A percentile compares a stretch with the other conserved stretches of the same genome.
These are phyloP conservation scores for Amphilophus citrinellus DNA, from an alignment of 2,113 vertebrate species.

Conservation along the genomic window DNA sequence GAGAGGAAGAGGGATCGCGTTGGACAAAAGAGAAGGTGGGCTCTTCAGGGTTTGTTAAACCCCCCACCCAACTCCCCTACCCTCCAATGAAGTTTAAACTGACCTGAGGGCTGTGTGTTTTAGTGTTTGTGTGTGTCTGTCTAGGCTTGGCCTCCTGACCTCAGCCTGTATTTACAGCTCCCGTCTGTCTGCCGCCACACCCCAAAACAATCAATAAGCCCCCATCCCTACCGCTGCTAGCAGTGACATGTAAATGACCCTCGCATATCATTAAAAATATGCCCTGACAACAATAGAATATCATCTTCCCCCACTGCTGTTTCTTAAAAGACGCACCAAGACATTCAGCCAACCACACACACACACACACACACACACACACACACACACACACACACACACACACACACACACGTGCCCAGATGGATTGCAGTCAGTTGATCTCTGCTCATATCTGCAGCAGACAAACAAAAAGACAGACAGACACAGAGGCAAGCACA, in stretches of 20 bases:
- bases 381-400: too few relatives aligned
- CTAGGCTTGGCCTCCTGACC: slow-evolving; percentile 40
- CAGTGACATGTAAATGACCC: slow-evolving; percentile 68
- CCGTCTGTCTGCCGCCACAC: slow-evolving; percentile 40
- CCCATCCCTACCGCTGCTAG: background rate
- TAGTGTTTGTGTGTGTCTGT: background rate
- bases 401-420: slow-evolving; percentile 1
- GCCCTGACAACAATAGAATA: slow-evolving; percentile 55
- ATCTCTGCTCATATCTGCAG: slow-evolving; percentile 31
- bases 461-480: slow-evolving; percentile 22
- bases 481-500: background rate
- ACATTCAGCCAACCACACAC: slow-evolving; percentile 28
- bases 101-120: slow-evolving; percentile 7
- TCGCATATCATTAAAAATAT: slow-evolving; percentile 60
- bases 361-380: background rate
- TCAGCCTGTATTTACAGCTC: slow-evolving; percentile 32
- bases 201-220: slow-evolving; percentile 56
- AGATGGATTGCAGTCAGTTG: slow-evolving; percentile 61
- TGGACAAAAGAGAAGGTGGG: background rate
- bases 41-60: background rate
- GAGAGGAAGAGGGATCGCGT: background rate
- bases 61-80: too few relatives aligned
- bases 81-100: background rate
- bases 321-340: slow-evolving; percentile 53
- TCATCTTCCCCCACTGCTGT: slow-evolving; percentile 10